phyloP scores from a whole-genome alignment of 2,888 invertebrate species.

The Drosophila infuscata region DNA sequence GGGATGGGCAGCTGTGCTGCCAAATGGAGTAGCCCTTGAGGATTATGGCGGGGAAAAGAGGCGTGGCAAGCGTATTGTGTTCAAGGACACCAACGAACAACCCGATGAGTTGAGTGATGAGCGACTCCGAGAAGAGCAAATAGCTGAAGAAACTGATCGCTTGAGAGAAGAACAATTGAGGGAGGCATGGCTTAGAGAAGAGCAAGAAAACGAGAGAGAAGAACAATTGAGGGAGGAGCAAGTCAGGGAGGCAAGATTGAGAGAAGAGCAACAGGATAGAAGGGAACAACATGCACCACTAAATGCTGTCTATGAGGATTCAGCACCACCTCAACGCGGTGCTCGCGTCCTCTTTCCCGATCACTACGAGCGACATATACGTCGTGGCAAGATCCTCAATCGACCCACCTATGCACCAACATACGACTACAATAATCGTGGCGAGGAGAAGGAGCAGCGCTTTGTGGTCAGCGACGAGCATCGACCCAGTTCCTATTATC shows the following conservation, averaged over 20 bases:
- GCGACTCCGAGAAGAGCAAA: slow-evolving; percentile 19
- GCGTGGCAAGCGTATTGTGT: slow-evolving; percentile 66
- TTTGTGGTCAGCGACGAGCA: slow-evolving; percentile 69
- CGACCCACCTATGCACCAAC: slow-evolving; percentile 72
- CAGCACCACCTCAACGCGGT: slow-evolving; percentile 74
- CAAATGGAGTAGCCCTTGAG: slow-evolving; percentile 54
- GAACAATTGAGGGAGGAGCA: slow-evolving; percentile 21
- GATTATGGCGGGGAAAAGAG: slow-evolving; percentile 53
- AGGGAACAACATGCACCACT: slow-evolving; percentile 40
- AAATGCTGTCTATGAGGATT: slow-evolving; percentile 57
- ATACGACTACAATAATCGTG: slow-evolving; percentile 54
- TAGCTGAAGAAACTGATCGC: slow-evolving; percentile 20
- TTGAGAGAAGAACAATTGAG: slow-evolving; percentile 29
- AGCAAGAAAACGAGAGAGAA: slow-evolving; percentile 16
- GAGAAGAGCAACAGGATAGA: slow-evolving; percentile 13
- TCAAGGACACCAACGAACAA: slow-evolving; percentile 64
- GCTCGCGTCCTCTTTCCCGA: slow-evolving; percentile 86
- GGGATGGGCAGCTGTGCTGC: slow-evolving; percentile 60
- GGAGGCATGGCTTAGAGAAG: slow-evolving; percentile 23
- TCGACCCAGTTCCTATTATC: slow-evolving; percentile 56
- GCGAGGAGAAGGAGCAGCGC: slow-evolving; percentile 56
- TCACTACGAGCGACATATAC: slow-evolving; percentile 81
- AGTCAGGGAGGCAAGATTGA: slow-evolving; percentile 10
- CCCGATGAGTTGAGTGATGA: slow-evolving; percentile 42
- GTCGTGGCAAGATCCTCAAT: slow-evolving; percentile 82